Base-by-base conservation (phyloP, 2,113 vertebrate species). In the Columbina picui region DNA sequence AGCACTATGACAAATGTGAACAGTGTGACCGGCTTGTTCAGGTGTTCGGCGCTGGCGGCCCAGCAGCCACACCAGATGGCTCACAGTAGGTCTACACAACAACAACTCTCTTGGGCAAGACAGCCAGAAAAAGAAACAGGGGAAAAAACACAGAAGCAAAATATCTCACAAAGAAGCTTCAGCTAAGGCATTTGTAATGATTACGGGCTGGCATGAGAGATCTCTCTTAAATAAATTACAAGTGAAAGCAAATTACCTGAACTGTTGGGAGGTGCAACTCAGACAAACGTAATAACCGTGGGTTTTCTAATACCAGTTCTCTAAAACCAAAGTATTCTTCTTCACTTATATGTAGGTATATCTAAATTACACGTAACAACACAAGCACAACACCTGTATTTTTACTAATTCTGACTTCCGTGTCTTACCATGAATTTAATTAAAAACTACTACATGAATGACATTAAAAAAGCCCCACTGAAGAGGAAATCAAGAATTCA, bases 21-120 rank as follows among this genome's bases (percentile, higher is more conserved):
- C 34, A 50, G 32, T 4, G 29, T 57, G 61, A 53, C 63, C 50
- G 50, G 19, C 47, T 91, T 29, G 50, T 63, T 91, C 5, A 69
- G 67, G 59, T 49, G 79, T 23, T 56, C 86, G 78, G 95, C 1
- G 1, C 49, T 78, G 69, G 43, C 84, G 57, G 32, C 84, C 60
- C 76, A 70, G 69, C 64, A 87, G 69, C 59, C 79, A 20, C 56
- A 81, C 71, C 91, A 95, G 96, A 90, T 86, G 90, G 93, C 56
- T 91, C 89, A 83, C 89, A 80, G 87, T 43, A 78, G 77, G 64
- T 25, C 69, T 70, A 49, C 32, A 57, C n/a, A 71, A 57, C 45
- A 91, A 80, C 83, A 84, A 69, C 36, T 78, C 93, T 92, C 92
- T 5, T 78, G 89, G 92, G 90, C 64, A 89, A 78, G 13, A 84